These are phyloP conservation scores for Choloepus didactylus DNA, from an alignment of 2,797 vertebrate species.

Conservation along the genomic window DNA sequence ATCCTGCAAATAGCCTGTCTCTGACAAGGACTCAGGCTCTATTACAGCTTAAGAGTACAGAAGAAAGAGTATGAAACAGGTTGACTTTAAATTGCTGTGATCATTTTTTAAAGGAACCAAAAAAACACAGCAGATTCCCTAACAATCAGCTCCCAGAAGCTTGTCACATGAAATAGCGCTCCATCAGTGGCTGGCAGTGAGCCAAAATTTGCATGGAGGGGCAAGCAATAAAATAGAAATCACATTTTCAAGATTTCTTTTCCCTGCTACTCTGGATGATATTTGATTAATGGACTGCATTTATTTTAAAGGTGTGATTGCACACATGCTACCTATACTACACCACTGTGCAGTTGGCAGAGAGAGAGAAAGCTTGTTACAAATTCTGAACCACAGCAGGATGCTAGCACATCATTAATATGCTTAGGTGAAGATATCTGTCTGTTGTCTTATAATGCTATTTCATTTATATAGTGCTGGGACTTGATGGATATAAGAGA, in stretches of 20 bases:
- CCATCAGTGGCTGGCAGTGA: neutral
- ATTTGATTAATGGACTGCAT: slow-evolving; percentile 63
- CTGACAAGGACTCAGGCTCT: neutral
- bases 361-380: neutral
- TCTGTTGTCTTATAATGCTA: slow-evolving; percentile 77
- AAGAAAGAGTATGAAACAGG: neutral
- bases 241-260: slow-evolving; percentile 67
- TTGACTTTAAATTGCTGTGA: neutral
- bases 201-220: slow-evolving; percentile 20
- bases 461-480: slow-evolving; percentile 79
- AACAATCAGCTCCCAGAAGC: neutral
- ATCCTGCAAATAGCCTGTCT: neutral
- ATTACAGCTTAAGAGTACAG: neutral
- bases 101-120: neutral
- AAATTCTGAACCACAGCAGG: slow-evolving; percentile 44
- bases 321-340: neutral
- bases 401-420: slow-evolving; percentile 78
- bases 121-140: neutral
- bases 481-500: slow-evolving; percentile 72
- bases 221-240: slow-evolving; percentile 74
- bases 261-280: neutral
- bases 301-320: slow-evolving; percentile 67
- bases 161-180: slow-evolving; percentile 11
- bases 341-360: neutral
- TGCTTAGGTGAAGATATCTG: slow-evolving; percentile 71